phyloP scores from a whole-genome alignment of 2,797 vertebrate genomes.

The Rhyacichthys aspro region DNA sequence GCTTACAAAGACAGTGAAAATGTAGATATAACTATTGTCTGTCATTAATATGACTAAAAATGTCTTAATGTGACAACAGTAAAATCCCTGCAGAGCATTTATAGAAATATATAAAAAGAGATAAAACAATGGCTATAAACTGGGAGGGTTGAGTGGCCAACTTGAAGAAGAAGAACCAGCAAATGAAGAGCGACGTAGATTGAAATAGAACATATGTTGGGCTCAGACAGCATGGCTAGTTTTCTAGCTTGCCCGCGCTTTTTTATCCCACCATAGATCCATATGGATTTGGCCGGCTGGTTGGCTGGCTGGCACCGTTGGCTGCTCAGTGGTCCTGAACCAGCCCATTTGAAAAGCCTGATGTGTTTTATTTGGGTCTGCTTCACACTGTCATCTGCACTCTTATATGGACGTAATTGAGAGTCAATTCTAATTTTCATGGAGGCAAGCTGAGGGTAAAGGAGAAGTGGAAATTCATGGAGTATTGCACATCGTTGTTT shows the following conservation, averaged over 20 bases:
- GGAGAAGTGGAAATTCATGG: not conserved
- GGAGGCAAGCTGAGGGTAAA: slow-evolving; percentile 76
- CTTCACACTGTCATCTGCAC: slow-evolving; percentile 90
- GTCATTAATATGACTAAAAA: slow-evolving; percentile 1
- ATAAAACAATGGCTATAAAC: slow-evolving; percentile 81
- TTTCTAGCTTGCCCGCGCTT: slow-evolving; percentile 73
- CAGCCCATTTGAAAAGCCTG: slow-evolving; percentile 92
- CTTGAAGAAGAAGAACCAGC: slow-evolving; percentile 51
- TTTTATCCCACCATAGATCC: slow-evolving; percentile 85
- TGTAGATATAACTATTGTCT: not conserved
- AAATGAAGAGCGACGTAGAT: slow-evolving; percentile 93
- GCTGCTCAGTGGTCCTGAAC: slow-evolving; percentile 88
- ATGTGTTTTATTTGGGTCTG: slow-evolving; percentile 91
- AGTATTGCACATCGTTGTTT: not conserved
- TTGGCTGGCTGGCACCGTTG: slow-evolving; percentile 63
- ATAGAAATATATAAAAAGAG: not conserved
- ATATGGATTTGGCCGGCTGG: slow-evolving; percentile 61
- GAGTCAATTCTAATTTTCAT: slow-evolving; percentile 91
- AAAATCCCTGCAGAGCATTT: slow-evolving; percentile 9
- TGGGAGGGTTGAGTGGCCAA: slow-evolving; percentile 47
- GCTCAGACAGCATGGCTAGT: slow-evolving; percentile 60
- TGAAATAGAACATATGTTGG: slow-evolving; percentile 95
- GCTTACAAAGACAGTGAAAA: not conserved
- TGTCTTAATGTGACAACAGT: not conserved
- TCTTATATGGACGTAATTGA: slow-evolving; percentile 90